phyloP scores from a whole-genome alignment of 1,140 invertebrate species.

The Phenacoccus solenopsis region DNA sequence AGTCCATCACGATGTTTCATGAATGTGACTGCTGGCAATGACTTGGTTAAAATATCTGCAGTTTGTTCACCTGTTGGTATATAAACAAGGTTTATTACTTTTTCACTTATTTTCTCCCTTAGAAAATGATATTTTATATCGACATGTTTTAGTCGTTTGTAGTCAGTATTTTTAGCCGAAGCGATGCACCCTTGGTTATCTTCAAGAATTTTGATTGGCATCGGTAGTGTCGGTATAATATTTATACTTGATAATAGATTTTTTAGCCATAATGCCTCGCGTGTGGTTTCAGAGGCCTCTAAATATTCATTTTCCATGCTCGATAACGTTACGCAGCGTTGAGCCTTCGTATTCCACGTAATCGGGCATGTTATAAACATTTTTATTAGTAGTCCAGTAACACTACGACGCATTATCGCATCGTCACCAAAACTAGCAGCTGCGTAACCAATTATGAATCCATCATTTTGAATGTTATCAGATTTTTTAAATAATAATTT shows the following conservation, averaged over 20 bases:
- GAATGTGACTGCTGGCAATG: too few relatives aligned
- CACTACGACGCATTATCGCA: background rate
- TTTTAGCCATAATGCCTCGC: background rate
- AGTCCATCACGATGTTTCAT: too few relatives aligned
- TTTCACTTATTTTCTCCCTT: background rate
- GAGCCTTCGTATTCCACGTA: slow-evolving; percentile 24
- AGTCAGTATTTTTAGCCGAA: background rate
- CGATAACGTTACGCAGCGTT: slow-evolving; percentile 31
- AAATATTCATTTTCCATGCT: slow-evolving; percentile 35
- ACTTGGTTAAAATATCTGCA: too few relatives aligned
- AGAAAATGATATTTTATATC: slow-evolving; percentile 22
- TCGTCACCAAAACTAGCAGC: slow-evolving; percentile 23
- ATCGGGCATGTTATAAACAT: background rate
- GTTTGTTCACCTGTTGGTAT: too few relatives aligned
- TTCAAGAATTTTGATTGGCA: slow-evolving; percentile 4
- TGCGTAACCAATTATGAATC: slow-evolving; percentile 14
- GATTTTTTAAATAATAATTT: slow-evolving; percentile 26
- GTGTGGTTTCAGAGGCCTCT: slow-evolving; percentile 23
- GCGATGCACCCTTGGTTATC: slow-evolving; percentile 14
- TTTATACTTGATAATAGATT: background rate
- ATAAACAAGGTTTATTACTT: too few relatives aligned
- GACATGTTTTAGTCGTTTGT: slow-evolving; percentile 11
- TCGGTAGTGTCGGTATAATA: too few relatives aligned
- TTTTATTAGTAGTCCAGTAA: slow-evolving; percentile 8
- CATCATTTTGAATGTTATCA: background rate